Evolutionary conservation across 2,888 invertebrate species (phyloP).

Genomic region (Orthosia incerta): DNA sequence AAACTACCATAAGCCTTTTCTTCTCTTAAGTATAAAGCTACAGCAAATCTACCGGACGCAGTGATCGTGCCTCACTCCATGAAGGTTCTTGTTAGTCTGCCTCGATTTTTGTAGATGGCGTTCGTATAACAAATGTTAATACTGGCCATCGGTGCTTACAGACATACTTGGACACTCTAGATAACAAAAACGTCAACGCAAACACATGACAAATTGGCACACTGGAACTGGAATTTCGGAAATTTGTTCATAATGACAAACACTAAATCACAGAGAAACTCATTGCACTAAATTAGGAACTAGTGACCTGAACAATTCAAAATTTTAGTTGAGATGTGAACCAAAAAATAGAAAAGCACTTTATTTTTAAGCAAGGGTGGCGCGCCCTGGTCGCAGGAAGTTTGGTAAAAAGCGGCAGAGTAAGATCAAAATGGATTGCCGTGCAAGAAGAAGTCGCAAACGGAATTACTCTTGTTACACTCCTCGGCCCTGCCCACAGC

Average conservation of each 20-base stretch:
- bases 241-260: constrained; percentile 21
- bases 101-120: constrained; percentile 47
- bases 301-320: background rate
- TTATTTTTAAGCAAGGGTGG: constrained; percentile 34
- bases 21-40: background rate
- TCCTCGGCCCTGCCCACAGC: constrained; percentile 31
- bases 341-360: background rate
- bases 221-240: background rate
- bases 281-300: constrained; percentile 18
- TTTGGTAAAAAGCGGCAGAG: constrained; percentile 27
- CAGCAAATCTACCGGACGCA: background rate
- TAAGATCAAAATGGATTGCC: constrained; percentile 75
- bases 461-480: constrained; percentile 59
- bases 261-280: constrained; percentile 22
- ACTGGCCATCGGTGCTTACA: constrained; percentile 28
- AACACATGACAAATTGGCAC: background rate
- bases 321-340: constrained; percentile 46
- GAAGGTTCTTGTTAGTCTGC: constrained; percentile 14
- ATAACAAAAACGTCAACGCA: background rate
- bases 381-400: constrained; percentile 14
- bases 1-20: background rate
- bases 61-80: background rate
- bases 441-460: constrained; percentile 75
- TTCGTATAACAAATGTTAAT: background rate
- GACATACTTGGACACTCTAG: background rate